phyloP scores from a whole-genome alignment of 2,797 vertebrate species.

The Oceanodroma leucorhoa region DNA sequence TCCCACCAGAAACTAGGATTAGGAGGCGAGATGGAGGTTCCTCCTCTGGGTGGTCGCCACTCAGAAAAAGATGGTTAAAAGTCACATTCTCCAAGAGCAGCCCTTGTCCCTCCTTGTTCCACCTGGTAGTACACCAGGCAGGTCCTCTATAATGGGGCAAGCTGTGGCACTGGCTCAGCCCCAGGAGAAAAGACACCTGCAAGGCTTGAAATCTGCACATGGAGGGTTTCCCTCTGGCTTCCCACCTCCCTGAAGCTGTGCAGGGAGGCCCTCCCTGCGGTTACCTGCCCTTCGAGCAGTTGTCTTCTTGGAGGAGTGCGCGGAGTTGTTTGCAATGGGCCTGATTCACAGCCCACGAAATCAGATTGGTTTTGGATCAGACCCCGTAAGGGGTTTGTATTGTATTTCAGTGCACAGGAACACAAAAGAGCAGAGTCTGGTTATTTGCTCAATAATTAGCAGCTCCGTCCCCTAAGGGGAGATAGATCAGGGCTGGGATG shows the following conservation, averaged over 20 bases:
- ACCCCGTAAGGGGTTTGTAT: neutral
- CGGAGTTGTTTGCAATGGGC: neutral
- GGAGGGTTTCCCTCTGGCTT: fast-evolving
- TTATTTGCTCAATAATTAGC: conserved; percentile 56
- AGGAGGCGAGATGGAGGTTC: neutral
- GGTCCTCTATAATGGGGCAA: neutral
- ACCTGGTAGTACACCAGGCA: neutral
- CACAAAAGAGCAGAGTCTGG: conserved; percentile 26
- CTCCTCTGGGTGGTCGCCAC: neutral
- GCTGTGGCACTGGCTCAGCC: neutral
- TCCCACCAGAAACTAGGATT: neutral
- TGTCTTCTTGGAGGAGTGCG: neutral
- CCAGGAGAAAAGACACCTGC: neutral
- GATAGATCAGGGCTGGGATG: neutral
- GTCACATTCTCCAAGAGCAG: neutral
- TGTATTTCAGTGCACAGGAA: neutral
- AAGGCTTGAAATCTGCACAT: fast-evolving
- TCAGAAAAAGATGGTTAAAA: neutral
- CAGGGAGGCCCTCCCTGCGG: neutral
- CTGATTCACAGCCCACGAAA: conserved; percentile 6
- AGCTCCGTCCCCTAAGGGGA: neutral
- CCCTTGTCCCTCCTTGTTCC: neutral
- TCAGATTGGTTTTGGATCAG: conserved; percentile 31
- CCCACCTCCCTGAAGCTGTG: neutral
- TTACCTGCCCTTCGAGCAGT: neutral